Conservation (phyloP, 2,888 invertebrate genomes). For the Mythimna loreyi region DNA sequence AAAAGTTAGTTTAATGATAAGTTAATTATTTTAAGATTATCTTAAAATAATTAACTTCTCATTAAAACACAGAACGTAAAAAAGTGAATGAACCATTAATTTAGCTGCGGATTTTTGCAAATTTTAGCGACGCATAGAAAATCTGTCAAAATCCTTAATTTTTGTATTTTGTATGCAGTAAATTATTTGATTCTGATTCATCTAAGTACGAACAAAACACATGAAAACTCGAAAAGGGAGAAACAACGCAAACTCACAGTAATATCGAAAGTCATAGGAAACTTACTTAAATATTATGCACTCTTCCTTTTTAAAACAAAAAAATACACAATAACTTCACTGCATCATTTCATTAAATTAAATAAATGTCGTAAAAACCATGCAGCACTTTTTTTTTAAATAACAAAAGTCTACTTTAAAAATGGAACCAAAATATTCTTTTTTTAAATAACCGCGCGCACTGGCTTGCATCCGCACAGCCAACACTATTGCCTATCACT, state of each 20-base stretch:
- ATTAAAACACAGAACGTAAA: too few species aligned
- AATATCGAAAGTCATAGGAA: neutral
- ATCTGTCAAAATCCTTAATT: neutral
- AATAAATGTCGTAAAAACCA: neutral
- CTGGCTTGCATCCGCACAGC: constrained; percentile 26
- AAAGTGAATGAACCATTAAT: neutral
- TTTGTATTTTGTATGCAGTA: neutral
- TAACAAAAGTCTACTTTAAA: neutral
- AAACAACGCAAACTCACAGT: too few species aligned
- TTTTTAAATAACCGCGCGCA: constrained; percentile 27
- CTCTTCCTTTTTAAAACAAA: neutral
- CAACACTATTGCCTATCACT: constrained; percentile 41
- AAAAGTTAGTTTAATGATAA: too few species aligned
- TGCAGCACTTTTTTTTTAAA: neutral
- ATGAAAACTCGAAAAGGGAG: neutral
- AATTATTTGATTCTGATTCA: neutral
- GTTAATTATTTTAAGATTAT: too few species aligned
- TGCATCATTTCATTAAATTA: constrained; percentile 13
- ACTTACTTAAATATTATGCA: constrained; percentile 45
- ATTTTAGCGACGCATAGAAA: neutral
- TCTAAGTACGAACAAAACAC: neutral
- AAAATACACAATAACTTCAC: constrained; percentile 37
- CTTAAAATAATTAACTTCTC: neutral
- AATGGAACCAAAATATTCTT: constrained; percentile 1
- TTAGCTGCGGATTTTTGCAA: neutral